Evolutionary conservation across 2,888 invertebrate species (phyloP).

Genomic region (Drosophila seclusa): DNA sequence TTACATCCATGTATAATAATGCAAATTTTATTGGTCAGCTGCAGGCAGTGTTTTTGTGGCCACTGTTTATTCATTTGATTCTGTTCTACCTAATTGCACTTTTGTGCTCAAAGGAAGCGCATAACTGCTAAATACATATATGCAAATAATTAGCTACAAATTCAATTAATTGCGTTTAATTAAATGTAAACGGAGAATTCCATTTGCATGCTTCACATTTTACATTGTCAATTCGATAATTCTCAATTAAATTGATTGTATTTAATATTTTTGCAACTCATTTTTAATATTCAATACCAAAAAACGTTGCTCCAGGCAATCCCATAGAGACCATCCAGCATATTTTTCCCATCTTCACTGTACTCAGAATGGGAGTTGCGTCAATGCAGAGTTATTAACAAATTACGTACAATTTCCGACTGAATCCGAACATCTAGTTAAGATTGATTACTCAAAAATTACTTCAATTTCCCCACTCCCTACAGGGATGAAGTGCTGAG

Average conservation of each 20-base stretch:
- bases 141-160: neutral
- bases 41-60: slow-evolving; percentile 18
- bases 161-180: slow-evolving; percentile 13
- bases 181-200: neutral
- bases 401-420: neutral
- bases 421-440: neutral
- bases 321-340: neutral
- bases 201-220: slow-evolving; percentile 5
- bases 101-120: slow-evolving; percentile 4
- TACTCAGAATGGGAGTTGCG: neutral
- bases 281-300: neutral
- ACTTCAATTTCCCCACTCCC: neutral
- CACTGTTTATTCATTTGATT: slow-evolving; percentile 37
- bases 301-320: neutral
- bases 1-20: neutral
- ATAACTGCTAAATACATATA: slow-evolving; percentile 15
- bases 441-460: neutral
- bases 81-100: slow-evolving; percentile 20
- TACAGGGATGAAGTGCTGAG: neutral
- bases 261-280: neutral
- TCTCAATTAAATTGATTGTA: neutral
- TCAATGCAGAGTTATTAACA: neutral
- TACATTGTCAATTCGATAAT: neutral
- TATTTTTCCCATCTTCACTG: neutral
- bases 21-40: slow-evolving; percentile 11